phyloP scores from a whole-genome alignment of 2,888 invertebrate genomes.

The Glyphotaelius pellucidus region DNA sequence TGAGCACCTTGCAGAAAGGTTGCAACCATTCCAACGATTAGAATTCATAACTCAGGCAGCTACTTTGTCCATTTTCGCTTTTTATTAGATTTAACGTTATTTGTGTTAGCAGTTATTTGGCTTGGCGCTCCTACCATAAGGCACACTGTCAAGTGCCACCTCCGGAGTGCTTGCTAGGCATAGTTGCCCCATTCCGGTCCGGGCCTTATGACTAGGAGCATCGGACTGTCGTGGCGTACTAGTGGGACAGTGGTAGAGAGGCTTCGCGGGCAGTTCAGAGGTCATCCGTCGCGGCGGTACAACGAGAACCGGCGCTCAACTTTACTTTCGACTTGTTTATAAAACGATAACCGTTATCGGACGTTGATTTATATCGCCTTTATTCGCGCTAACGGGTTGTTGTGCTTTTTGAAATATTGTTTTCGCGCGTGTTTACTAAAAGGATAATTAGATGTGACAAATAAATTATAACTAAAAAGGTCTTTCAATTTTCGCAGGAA shows the following conservation, averaged over 20 bases:
- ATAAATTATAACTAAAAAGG: neutral
- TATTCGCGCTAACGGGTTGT: neutral
- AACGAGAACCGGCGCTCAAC: constrained; percentile 46
- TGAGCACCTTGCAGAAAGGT: constrained; percentile 14
- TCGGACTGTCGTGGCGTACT: constrained; percentile 50
- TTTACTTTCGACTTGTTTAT: constrained; percentile 34
- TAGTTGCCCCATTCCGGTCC: constrained; percentile 63
- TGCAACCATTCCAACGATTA: neutral
- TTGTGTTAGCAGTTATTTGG: constrained; percentile 13
- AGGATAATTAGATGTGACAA: neutral
- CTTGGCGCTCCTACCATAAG: constrained; percentile 49
- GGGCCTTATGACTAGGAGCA: constrained; percentile 62
- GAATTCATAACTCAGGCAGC: neutral
- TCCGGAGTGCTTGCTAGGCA: constrained; percentile 59
- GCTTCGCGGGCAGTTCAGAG: constrained; percentile 58
- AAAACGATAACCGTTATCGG: constrained; percentile 30
- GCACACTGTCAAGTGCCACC: constrained; percentile 63
- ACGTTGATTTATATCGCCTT: constrained; percentile 11
- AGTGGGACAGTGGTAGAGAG: constrained; percentile 20
- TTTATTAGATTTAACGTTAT: neutral
- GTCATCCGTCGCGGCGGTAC: constrained; percentile 53
- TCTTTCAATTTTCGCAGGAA: neutral
- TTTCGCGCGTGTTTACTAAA: constrained; percentile 35
- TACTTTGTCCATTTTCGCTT: neutral
- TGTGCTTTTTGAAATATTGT: neutral